These are phyloP conservation scores for Nasonia longicornis DNA, from an alignment of 1,140 invertebrate species.

Conservation along the genomic window DNA sequence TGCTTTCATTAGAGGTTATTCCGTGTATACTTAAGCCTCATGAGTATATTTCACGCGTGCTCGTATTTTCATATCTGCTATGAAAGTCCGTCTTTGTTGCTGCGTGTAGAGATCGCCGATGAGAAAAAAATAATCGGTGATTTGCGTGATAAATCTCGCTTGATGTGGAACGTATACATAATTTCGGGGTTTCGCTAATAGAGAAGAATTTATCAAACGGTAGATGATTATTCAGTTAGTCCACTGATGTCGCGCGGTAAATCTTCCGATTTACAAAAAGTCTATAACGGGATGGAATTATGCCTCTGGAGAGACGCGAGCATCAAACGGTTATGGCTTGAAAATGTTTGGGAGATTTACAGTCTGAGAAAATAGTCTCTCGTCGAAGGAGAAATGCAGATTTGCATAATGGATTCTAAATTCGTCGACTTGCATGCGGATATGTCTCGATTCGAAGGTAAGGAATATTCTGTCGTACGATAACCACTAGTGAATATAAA, in stretches of 20 bases:
- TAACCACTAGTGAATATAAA: background rate
- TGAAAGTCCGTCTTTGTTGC: background rate
- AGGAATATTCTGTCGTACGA: no score
- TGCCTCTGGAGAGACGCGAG: no score
- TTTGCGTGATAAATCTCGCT: conserved; percentile 3
- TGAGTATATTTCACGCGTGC: conserved; percentile 14
- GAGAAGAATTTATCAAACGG: background rate
- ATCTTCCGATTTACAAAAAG: conserved; percentile 7
- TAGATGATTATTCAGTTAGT: conserved; percentile 8
- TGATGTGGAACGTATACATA: background rate
- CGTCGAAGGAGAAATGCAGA: background rate
- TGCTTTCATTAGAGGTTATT: conserved; percentile 20
- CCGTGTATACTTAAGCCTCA: conserved; percentile 13
- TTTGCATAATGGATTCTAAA: background rate
- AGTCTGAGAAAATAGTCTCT: background rate
- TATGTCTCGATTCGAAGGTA: no score
- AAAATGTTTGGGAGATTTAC: background rate
- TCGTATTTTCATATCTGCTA: background rate
- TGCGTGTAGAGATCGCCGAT: background rate
- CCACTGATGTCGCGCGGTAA: background rate
- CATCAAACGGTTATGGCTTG: background rate
- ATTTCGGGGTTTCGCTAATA: background rate
- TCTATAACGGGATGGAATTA: background rate
- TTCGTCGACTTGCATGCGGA: no score
- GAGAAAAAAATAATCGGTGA: background rate